Conservation (phyloP, 2,113 vertebrate genomes). For the Sitta europaea region DNA sequence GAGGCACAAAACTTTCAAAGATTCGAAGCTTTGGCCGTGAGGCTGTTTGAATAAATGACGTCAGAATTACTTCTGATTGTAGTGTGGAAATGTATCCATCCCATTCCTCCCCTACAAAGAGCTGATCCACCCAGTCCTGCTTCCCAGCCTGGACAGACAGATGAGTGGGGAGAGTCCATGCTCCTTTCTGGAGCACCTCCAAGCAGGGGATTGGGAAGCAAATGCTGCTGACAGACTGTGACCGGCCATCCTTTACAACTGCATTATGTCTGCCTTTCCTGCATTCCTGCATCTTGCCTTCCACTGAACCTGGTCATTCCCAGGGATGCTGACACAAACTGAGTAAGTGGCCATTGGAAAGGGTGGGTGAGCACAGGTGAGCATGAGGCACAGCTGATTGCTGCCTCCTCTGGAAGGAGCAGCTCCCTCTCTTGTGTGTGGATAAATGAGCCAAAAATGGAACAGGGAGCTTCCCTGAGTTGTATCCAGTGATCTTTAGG, state of each 20-base stretch:
- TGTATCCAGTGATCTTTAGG: not conserved
- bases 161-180: rapidly evolving
- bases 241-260: not conserved
- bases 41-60: not conserved
- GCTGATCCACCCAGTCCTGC: not conserved
- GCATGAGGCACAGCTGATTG: rapidly evolving
- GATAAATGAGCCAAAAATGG: not conserved
- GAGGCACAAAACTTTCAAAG: not conserved
- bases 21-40: not conserved
- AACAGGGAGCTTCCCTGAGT: not conserved
- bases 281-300: not conserved
- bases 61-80: not conserved
- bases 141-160: not conserved
- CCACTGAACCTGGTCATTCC: not conserved
- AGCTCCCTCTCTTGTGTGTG: not conserved
- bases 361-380: rapidly evolving
- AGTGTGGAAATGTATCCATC: not conserved
- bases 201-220: rapidly evolving
- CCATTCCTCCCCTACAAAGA: not conserved
- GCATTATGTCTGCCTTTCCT: not conserved
- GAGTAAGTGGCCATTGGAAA: not conserved
- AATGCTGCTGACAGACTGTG: not conserved
- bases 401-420: not conserved
- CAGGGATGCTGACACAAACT: not conserved
- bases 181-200: not conserved